Conservation (phyloP, 2,888 invertebrate genomes). For the Dusona sp. region DNA sequence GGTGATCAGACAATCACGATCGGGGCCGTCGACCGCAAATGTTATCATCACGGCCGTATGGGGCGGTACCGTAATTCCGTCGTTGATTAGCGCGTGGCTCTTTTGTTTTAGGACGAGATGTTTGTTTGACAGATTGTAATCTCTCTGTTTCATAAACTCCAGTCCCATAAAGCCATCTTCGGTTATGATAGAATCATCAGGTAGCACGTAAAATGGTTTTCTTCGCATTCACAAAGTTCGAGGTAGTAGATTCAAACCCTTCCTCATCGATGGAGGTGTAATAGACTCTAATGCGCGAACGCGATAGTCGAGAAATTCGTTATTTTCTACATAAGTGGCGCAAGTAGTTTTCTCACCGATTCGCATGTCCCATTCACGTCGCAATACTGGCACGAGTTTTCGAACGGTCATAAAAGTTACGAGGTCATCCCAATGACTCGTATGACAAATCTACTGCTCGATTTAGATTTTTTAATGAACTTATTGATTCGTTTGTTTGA, state of each 20-base stretch:
- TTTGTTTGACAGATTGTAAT: constrained; percentile 21
- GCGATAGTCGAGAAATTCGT: constrained; percentile 38
- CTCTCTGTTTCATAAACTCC: constrained; percentile 17
- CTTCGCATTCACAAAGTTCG: too few relatives aligned
- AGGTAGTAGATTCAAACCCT: too few relatives aligned
- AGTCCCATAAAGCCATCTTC: constrained; percentile 30
- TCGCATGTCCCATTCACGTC: constrained; percentile 66
- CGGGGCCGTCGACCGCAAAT: too few relatives aligned
- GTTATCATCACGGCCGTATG: too few relatives aligned
- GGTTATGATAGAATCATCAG: constrained; percentile 24
- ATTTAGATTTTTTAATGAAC: constrained; percentile 44
- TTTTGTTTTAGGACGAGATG: constrained; percentile 31
- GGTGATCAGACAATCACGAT: constrained; percentile 26
- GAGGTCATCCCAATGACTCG: constrained; percentile 60
- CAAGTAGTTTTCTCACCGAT: constrained; percentile 31
- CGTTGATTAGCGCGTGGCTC: constrained; percentile 23
- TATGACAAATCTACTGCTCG: constrained; percentile 58
- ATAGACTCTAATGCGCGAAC: constrained; percentile 44
- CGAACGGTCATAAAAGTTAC: constrained; percentile 55
- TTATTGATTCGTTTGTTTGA: constrained; percentile 30
- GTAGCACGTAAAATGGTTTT: constrained; percentile 31
- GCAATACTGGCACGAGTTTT: constrained; percentile 56
- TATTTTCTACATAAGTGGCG: constrained; percentile 40
- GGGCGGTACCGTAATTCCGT: constrained; percentile 32
- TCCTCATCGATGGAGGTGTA: neutral